Evolutionary conservation across 2,888 invertebrate genomes (phyloP), one percentile per base, ranked within the genome.

Genomic region (Tridacna gigas): DNA sequence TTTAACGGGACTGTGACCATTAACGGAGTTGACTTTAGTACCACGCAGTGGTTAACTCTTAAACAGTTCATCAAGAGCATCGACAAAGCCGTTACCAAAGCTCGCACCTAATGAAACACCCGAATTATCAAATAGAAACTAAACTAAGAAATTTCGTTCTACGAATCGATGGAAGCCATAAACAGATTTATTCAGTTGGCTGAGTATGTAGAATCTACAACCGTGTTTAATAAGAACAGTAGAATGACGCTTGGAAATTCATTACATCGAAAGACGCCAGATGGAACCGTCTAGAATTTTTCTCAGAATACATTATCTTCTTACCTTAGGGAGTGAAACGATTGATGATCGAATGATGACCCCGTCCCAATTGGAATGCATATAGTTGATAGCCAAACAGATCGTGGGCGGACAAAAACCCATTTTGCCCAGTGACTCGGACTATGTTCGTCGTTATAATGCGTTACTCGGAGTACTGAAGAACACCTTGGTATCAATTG

Each of bases 41-140:
- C 37, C 37, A 37, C n/a, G 20, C 80, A 80, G 76, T 76, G 75
- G 75, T n/a, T 63, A 13, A 61, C 56, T 26, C 51, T 80, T 22
- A 80, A 80, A 25, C 76, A 76, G 47, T 25, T 47, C 18, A 22
- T 48, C 0, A n/a, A 22, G 13, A 26, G 22, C 25, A 76, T 76
- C 15, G 76, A 80, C 47, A 60, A n/a, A 9, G 80, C 76, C 26
- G 60, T 80, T 12, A n/a, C 69, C 12, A 67, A 80, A 71, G 78
- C 71, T 28, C 25, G 65, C 26, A 74, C 78, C 13, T 78, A 78
- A 45, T 61, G 71, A 26, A n/a, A 51, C 51, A 56, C 26, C 56
- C 48, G 11, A 48, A 51, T 12, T 13, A 20, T 22, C 26, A 45
- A 67, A 65, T 7, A 60, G 4, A 2, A 22, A 60, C 20, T 3